phyloP scores from a whole-genome alignment of 2,888 invertebrate species.

The Agrochola lychnidis region DNA sequence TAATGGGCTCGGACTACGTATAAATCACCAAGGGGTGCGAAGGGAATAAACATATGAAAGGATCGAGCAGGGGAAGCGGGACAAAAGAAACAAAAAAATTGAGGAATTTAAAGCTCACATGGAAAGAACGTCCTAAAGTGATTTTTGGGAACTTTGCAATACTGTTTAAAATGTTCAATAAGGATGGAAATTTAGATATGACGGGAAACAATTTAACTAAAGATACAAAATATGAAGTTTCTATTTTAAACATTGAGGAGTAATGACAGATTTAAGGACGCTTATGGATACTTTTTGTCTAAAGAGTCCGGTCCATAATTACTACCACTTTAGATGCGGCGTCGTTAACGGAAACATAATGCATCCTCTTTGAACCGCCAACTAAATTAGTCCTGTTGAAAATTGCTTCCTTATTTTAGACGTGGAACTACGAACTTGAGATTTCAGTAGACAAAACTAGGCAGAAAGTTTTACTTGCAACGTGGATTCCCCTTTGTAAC shows the following conservation, averaged over 20 bases:
- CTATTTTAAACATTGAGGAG: slow-evolving; percentile 21
- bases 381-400: slow-evolving; percentile 82
- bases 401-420: slow-evolving; percentile 77
- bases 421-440: slow-evolving; percentile 53
- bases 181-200: neutral
- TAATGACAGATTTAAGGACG: slow-evolving; percentile 33
- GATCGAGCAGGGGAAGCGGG: slow-evolving; percentile 73
- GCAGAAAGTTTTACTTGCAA: slow-evolving; percentile 3
- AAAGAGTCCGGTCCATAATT: slow-evolving; percentile 65
- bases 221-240: neutral
- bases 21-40: slow-evolving; percentile 86
- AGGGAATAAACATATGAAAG: slow-evolving; percentile 75
- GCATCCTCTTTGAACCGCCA: slow-evolving; percentile 77
- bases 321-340: slow-evolving; percentile 71
- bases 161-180: slow-evolving; percentile 7
- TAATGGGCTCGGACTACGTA: slow-evolving; percentile 78
- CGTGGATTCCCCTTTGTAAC: slow-evolving; percentile 5
- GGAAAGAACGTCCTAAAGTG: slow-evolving; percentile 40
- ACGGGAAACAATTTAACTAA: neutral
- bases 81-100: slow-evolving; percentile 78
- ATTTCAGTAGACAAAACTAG: slow-evolving; percentile 32
- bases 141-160: slow-evolving; percentile 44
- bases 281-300: slow-evolving; percentile 50
- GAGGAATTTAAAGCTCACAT: slow-evolving; percentile 71
- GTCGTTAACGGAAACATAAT: slow-evolving; percentile 80